Percentiles rank a stretch among this genome's conserved stretches.
These are phyloP conservation scores for Harpegnathos saltator DNA, from an alignment of 1,140 invertebrate species.

Conservation along the genomic window DNA sequence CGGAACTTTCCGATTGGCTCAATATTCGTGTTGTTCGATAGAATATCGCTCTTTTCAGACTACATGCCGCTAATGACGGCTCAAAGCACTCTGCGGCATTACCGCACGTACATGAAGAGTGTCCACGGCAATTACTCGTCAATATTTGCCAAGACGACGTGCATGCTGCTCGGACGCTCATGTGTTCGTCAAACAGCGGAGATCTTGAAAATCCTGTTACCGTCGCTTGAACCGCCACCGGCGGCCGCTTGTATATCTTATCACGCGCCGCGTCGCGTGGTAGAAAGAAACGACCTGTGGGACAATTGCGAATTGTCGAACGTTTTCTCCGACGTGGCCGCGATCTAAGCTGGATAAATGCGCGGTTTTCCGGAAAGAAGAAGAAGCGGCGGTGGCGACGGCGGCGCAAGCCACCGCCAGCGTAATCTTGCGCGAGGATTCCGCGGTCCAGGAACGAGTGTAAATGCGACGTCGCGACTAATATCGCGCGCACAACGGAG, in stretches of 20 bases:
- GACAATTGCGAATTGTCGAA: conserved; percentile 24
- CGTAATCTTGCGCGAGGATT: conserved; percentile 12
- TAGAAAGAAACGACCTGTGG: conserved; percentile 16
- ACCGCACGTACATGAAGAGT: too few relatives aligned
- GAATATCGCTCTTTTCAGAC: too few relatives aligned
- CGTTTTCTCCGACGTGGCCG: conserved; percentile 7
- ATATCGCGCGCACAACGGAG: conserved; percentile 19
- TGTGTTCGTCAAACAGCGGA: background rate
- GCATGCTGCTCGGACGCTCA: background rate
- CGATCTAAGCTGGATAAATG: conserved; percentile 47
- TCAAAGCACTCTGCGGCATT: too few relatives aligned
- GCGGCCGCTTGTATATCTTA: conserved; percentile 1
- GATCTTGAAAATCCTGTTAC: conserved; percentile 17
- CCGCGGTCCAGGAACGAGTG: conserved; percentile 9
- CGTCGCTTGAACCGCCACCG: background rate
- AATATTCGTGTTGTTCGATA: too few relatives aligned
- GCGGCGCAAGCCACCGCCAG: background rate
- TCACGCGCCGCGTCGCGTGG: background rate
- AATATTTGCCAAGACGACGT: background rate
- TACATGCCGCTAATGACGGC: too few relatives aligned
- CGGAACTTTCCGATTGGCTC: too few relatives aligned
- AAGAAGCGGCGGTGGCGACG: background rate
- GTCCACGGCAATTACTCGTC: too few relatives aligned
- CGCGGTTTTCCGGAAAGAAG: background rate
- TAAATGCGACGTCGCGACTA: conserved; percentile 27